Base-by-base conservation (phyloP, 2,888 invertebrate species). In the Amaurobius ferox region DNA sequence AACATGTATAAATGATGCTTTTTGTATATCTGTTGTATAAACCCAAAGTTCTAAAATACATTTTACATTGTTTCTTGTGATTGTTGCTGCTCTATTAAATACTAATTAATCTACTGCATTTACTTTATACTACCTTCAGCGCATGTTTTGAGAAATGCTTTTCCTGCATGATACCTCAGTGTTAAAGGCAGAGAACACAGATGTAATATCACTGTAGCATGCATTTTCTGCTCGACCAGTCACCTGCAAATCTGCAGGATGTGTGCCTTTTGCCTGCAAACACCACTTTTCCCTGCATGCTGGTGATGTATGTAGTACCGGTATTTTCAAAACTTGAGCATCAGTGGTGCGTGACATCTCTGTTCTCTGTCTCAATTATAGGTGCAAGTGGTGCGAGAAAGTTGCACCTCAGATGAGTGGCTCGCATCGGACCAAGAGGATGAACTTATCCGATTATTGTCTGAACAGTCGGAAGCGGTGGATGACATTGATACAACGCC, bases 381-480 rank as follows among this genome's bases (percentile, higher is more conserved):
- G 89, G 88, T 89, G 23, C 62, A 62, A 30, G 64, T 30, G 30
- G 70, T 74, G 7, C 85, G 87, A 87, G 89, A 89, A 39, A 88
- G 89, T 86, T 89, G 79, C 68, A 77, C 88, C 29, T 89, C 88
- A 39, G 88, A 89, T 86, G 95, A 95, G 91, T 93, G 95, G 93
- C 94, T 94, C 93, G 94, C 94, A 91, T 95, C 95, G 26, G 95
- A 95, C 91, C 95, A 95, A 92, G 95, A 95, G 90, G 95, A 95
- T 89, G 95, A 95, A 92, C 93, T 95, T 70, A 92, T 95, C 90
- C 94, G 94, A 90, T 94, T 95, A 90, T 92, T 95, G 89, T 95
- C 95, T 92, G 91, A 90, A 89, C 90, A 90, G 87, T 89, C 90
- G 48, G 89, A 89, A 70, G 87, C 85, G 44, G 67, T 89, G 44